Conservation (phyloP, 2,797 vertebrate species). For the Smutsia temminckii region DNA sequence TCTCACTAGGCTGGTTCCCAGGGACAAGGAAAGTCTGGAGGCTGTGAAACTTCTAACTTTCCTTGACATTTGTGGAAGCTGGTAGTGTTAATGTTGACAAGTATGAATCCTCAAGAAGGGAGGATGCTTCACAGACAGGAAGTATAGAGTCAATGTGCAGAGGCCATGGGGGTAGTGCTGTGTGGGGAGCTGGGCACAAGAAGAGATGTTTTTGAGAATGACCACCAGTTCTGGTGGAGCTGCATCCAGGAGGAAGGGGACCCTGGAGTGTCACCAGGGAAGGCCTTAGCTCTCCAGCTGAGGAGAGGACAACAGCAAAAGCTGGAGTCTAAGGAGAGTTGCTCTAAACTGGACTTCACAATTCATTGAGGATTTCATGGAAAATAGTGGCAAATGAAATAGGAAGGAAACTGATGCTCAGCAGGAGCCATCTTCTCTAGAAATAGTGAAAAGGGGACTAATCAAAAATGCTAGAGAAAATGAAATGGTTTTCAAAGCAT, state of each 20-base stretch:
- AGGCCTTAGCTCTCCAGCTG: not conserved
- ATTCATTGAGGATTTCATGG: not conserved
- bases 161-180: not conserved
- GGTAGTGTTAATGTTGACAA: not conserved
- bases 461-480: not conserved
- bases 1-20: not conserved
- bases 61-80: not conserved
- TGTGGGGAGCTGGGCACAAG: not conserved
- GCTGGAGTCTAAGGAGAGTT: not conserved
- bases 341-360: not conserved
- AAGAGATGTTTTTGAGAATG: not conserved
- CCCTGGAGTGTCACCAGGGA: not conserved
- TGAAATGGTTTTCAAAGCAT: not conserved
- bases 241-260: not conserved
- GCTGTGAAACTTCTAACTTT: not conserved
- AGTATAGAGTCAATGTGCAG: not conserved
- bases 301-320: not conserved
- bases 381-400: not conserved
- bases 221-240: not conserved
- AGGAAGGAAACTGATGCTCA: not conserved
- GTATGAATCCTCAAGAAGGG: not conserved
- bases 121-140: not conserved
- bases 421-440: conserved; percentile 5
- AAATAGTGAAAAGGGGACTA: not conserved
- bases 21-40: not conserved